A percentile compares a stretch with the other conserved stretches of the same genome.
Conservation (phyloP, 2,113 vertebrate genomes). For the Aix galericulata region DNA sequence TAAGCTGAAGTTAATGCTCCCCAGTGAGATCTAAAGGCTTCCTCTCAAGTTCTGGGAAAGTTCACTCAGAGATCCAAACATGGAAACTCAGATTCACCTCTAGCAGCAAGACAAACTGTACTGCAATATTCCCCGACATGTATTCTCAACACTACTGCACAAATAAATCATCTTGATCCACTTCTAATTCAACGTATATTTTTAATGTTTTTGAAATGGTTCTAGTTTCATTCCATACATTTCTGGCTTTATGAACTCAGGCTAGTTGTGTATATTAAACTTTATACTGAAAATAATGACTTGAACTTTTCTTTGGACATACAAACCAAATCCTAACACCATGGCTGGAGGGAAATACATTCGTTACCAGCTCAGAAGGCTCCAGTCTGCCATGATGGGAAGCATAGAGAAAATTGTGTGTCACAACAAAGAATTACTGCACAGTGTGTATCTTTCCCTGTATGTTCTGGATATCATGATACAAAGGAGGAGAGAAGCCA, state of each 20-base stretch:
- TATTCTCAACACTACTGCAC: not conserved
- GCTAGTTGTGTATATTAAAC: not conserved
- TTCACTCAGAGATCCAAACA: not conserved
- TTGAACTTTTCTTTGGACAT: not conserved
- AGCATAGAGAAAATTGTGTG: not conserved
- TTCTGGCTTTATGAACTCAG: constrained; percentile 23
- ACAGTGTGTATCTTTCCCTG: not conserved
- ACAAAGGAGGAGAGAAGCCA: not conserved
- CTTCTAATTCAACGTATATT: constrained; percentile 44
- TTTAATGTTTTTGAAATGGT: not conserved
- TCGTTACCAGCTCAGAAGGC: not conserved
- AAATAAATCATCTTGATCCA: constrained; percentile 62
- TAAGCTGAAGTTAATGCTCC: not conserved
- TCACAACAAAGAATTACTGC: not conserved
- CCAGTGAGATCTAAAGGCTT: constrained; percentile 14
- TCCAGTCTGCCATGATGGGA: not conserved
- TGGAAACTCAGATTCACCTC: not conserved
- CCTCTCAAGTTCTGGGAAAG: constrained; percentile 45
- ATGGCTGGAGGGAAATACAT: not conserved
- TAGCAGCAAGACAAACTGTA: not conserved
- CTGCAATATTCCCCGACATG: not conserved
- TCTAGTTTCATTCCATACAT: constrained; percentile 39
- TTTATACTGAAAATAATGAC: not conserved
- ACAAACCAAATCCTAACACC: not conserved
- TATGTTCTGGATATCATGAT: not conserved